phyloP scores from a whole-genome alignment of 2,113 vertebrate genomes.

The Siniperca chuatsi region DNA sequence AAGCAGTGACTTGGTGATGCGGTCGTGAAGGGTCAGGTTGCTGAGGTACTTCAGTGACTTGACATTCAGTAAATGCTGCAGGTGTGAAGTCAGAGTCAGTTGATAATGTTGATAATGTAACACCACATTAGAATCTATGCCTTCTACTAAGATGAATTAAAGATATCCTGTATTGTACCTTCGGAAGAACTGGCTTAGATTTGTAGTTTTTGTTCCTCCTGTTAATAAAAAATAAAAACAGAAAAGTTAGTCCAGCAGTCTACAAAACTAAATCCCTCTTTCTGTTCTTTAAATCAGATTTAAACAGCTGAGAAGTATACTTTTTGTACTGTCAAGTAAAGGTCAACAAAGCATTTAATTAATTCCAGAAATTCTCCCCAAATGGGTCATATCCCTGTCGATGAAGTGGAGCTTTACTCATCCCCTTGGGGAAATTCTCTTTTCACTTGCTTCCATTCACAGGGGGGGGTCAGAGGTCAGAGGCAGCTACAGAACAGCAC shows the following conservation, averaged over 20 bases:
- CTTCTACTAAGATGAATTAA: not conserved
- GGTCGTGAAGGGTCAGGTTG: constrained; percentile 94
- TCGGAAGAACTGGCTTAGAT: constrained; percentile 92
- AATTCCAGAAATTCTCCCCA: constrained; percentile 24
- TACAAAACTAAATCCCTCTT: no score
- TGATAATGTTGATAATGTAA: not conserved
- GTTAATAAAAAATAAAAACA: constrained; percentile 30
- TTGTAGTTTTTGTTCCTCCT: constrained; percentile 97
- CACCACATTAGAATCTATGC: not conserved
- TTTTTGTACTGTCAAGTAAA: not conserved
- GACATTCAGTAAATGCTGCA: constrained; percentile 94
- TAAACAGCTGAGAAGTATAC: not conserved
- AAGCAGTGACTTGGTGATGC: constrained; percentile 97
- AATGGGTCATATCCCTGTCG: constrained; percentile 35
- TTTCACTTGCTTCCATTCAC: constrained; percentile 24
- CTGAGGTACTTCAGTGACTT: constrained; percentile 96
- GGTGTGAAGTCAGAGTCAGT: constrained; percentile 6
- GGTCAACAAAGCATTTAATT: constrained; percentile 10
- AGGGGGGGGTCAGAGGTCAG: constrained; percentile 54
- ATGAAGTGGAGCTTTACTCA: constrained; percentile 35
- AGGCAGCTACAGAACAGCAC: constrained; percentile 37
- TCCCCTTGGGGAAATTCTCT: constrained; percentile 45
- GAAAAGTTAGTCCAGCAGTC: not conserved
- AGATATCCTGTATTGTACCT: constrained; percentile 84
- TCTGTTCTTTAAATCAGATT: not conserved